Evolutionary conservation across 2,113 vertebrate genomes (phyloP), one percentile per base, ranked within the genome.

Genomic region (Onychostoma macrolepis): DNA sequence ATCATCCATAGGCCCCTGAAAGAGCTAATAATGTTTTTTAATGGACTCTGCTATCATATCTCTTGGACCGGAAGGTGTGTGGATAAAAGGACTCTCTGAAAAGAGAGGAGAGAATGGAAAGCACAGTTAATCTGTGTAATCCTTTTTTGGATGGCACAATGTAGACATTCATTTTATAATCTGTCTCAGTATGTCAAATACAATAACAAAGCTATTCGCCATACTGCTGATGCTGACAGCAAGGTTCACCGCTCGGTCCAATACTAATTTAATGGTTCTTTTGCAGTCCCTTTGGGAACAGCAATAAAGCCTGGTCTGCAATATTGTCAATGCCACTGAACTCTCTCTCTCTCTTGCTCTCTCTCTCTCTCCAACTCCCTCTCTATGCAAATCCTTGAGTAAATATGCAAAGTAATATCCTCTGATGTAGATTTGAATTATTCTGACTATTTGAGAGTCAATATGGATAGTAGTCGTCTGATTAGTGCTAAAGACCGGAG

Each of bases 201-300:
- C 86, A 90, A 86, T 87, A 88, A 82, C 84, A 88, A 78, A 89
- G 30, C 69, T 63, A 67, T 87, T 88, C 86, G 83, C 81, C 72
- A 80, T 83, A 74, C 65, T 79, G 89, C 86, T 89, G 90, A 90
- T 82, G 87, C 77, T 87, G 89, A 86, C 84, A 88, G 87, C 80
- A 50, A 78, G 87, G 84, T 89, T 87, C 76, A 69, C 53, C 80
- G 74, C 89, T 89, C 72, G 33, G 89, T 85, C 90, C 87, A 65
- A 88, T 90, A 86, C 90, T 91, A 90, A 91, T 91, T 89, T 87
- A 91, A 89, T 89, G 85, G 86, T 86, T 89, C 81, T 50, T 45
- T 74, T 89, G 83, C 50, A 77, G 85, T 86, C 67, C 90, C 89
- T 84, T 28, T 58, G 86, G 90, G 87, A 86, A 65, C 77, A 19